Base-by-base conservation (phyloP, 2,888 invertebrate genomes). In the Julus scanicus region DNA sequence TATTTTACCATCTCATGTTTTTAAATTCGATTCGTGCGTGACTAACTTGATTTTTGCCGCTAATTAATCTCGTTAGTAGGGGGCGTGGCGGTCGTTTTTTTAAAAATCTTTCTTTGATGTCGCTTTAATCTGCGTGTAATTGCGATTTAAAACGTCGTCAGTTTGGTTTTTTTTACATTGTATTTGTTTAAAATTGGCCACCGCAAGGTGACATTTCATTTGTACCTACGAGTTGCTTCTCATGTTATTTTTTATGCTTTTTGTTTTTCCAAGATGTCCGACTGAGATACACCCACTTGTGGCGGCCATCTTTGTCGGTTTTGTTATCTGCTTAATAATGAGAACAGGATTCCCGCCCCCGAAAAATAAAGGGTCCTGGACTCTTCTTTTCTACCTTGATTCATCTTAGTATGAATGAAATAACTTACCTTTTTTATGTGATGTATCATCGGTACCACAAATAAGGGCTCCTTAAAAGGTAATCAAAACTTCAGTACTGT, bases 21-120 rank as follows among this genome's bases (percentile, higher is more conserved):
- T 44, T 44, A 44, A 3, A 44, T 44, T 6, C 44, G n/a, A n/a
- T n/a, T 44, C 44, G 44, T 17, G 63, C 63, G 5, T 17, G 20
- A 8, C 29, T 1, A 20, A 71, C 20, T 20, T 71, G 71, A n/a
- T 9, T 71, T 71, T n/a, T 1, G n/a, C 20, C 71, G 4, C 29
- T 71, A 71, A 71, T 71, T 71, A 71, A 71, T 4, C 29, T 71
- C 71, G 71, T 71, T 71, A 71, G 71, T 71, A 71, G 71, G 71
- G 71, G 71, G 71, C 71, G 71, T 71, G 71, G 71, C 71, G 8
- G 8, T 20, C 29, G 71, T 29, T 29, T 71, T 29, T 9, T 29
- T 53, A n/a, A 29, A 20, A 29, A 71, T 71, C 11, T 29, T 29
- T 71, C 20, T 71, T 71, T 71, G 71, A 71, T 71, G 71, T 71